Base-by-base conservation (phyloP, 2,113 vertebrate genomes). In the chimpanzee (Pan troglodytes) region DNA sequence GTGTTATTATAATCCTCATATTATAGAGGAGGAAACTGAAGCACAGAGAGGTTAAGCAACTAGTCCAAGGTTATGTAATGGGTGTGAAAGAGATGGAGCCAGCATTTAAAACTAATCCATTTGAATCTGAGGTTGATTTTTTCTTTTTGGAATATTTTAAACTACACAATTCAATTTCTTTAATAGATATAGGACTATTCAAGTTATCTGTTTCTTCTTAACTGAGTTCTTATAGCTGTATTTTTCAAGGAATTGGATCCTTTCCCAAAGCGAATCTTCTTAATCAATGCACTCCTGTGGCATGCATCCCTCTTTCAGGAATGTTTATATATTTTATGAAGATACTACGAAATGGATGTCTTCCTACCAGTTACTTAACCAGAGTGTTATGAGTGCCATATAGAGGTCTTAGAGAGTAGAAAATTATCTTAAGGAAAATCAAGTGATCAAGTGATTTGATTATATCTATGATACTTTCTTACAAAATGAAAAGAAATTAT, bases 381-480 rank as follows among this genome's bases (percentile, higher is more conserved):
- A 93, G 45, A 25, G 22, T 38, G 55, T 83, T 96, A 76, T 95
- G 32, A 93, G 52, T 93, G 78, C 30, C 14, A 93, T 59, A 61
- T 57, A 94, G 73, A 90, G 50, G 88, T 91, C 97, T 78, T 96
- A 94, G 57, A 96, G 86, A 86, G 73, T 83, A 76, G 84, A 92
- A 96, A 95, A 95, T 96, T 40, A 76, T 94, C n/a, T 70, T 87
- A 85, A 95, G 92, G 91, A 94, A 97, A 95, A 85, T 20, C 68
- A 96, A 87, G 45, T 83, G 57, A 93, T 94, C 68, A 83, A 88
- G 50, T 27, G 48, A 76, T 80, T 83, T 92, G 68, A 95, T 98
- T 93, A 90, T 93, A 87, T 95, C 38, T 87, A 48, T 93, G 87
- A 80, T 88, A 85, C 50, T 76, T 40, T 95, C 61, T 95, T 83